Percentiles rank a stretch among this genome's conserved stretches.
Evolutionary conservation across 2,113 vertebrate species (phyloP).

Genomic region (zebrafish (Danio rerio)): GRCz12tu NC_133180.1:37518501-37519000

Average conservation of each 20-base stretch:
- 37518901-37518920: constrained; percentile 23
- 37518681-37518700: not conserved
- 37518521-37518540: constrained; percentile 17
- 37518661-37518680: not conserved
- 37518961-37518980: constrained; percentile 35
- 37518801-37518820: constrained; percentile 24
- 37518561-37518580: not conserved
- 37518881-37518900: constrained; percentile 9
- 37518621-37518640: too few relatives aligned
- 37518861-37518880: constrained; percentile 28
- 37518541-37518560: not conserved
- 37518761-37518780: not conserved
- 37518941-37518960: constrained; percentile 16
- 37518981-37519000: constrained; percentile 33
- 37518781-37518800: constrained; percentile 4
- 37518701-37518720: not conserved
- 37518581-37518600: not conserved
- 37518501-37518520: constrained; percentile 22
- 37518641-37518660: not conserved
- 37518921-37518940: constrained; percentile 27
- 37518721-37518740: not conserved
- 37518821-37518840: constrained; percentile 17
- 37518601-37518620: too few relatives aligned
- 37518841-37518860: constrained; percentile 21
- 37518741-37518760: not conserved